Base-by-base conservation (phyloP, 2,113 vertebrate species). In the Barnardius zonarius region DNA sequence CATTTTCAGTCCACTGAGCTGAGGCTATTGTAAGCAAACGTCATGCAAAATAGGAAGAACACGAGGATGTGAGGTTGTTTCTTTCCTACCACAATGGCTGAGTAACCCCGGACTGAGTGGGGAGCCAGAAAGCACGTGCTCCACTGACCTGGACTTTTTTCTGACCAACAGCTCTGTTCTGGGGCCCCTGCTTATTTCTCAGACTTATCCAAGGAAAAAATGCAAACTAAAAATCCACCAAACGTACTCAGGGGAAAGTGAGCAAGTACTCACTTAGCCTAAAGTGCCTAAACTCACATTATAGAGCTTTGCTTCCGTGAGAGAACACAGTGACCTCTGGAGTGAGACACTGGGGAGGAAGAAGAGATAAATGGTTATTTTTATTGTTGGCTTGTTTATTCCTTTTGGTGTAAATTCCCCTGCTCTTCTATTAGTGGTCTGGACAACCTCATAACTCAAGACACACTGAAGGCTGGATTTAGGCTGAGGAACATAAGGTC, bases 321-420 rank as follows among this genome's bases (percentile, higher is more conserved):
- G 49, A 83, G 93, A 96, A 86, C 96, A 84, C 92, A 83, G 86
- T 95, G 91, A 97, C 84, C 86, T 91, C 91, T 92, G 79, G 64
- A 95, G 61, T 86, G 86, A 92, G 87, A 66, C 87, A 57, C 2
- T 76, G 41, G 79, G 86, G 90, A 96, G 92, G 82, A 95, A 88
- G 83, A 94, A 76, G 90, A 97, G 96, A 97, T 94, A 97, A 95
- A 97, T 96, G 75, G 67, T 86, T 90, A 88, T 96, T 96, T 92
- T 94, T 94, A 92, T 96, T 96, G 87, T 97, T 97, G 91, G 83
- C 84, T 95, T 96, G 93, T 96, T 97, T 97, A 92, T 97, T 90
- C 88, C 88, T 96, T 95, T 94, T 2, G 57, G 94, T 97, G 89
- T 96, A 95, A 97, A 93, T 92, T 94, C 85, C 87, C 63, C 63